Evolutionary conservation across 92 coral and sea anemone species (phyloP).

Genomic region (Porites cylindrica): DNA sequence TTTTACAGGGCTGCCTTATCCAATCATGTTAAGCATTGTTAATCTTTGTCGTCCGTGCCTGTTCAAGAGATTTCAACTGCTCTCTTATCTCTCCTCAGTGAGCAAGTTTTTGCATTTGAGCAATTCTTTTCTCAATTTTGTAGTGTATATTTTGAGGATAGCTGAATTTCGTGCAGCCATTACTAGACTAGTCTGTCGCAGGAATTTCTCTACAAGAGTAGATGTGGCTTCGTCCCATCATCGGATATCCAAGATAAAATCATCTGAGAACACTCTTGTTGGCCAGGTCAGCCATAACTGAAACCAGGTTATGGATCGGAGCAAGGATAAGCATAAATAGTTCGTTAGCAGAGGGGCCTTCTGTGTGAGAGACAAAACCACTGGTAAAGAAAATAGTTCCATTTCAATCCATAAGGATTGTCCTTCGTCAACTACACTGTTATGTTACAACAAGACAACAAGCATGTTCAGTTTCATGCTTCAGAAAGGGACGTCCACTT

Average conservation of each 20-base stretch:
- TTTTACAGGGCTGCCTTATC: conserved; percentile 59
- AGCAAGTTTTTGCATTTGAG: conserved; percentile 46
- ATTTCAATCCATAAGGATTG: too few relatives aligned
- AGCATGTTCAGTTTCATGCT: too few relatives aligned
- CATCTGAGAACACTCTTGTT: neutral
- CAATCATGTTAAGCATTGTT: conserved; percentile 39
- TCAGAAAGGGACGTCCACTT: too few relatives aligned
- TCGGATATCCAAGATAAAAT: neutral
- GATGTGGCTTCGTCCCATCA: neutral
- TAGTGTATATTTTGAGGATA: conserved; percentile 55
- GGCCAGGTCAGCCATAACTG: too few relatives aligned
- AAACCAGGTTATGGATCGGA: too few relatives aligned
- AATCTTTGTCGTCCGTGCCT: conserved; percentile 31
- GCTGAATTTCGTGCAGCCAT: conserved; percentile 62
- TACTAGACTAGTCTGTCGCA: conserved; percentile 12
- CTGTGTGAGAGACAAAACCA: too few relatives aligned
- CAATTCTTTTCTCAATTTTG: conserved; percentile 57
- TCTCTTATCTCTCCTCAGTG: neutral
- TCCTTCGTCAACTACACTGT: too few relatives aligned
- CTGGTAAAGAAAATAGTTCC: too few relatives aligned
- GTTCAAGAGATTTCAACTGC: conserved; percentile 9
- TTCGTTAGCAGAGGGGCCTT: too few relatives aligned
- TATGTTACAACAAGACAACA: too few relatives aligned
- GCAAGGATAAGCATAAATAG: too few relatives aligned
- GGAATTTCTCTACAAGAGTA: neutral